phyloP scores from a whole-genome alignment of 2,888 invertebrate genomes.

The Cryptus viduatorius region DNA sequence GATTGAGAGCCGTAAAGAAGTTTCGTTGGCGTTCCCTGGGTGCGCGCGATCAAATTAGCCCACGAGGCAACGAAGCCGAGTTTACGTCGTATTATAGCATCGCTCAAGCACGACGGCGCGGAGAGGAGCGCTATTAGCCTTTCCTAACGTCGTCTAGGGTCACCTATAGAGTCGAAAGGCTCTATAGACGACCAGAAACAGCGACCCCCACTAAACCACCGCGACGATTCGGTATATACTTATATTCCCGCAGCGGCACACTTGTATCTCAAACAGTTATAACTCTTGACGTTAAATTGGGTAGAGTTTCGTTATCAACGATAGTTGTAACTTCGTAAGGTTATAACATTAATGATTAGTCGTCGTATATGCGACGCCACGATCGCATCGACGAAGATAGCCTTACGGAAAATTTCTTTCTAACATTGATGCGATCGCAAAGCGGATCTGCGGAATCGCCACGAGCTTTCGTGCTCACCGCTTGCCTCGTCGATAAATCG shows the following conservation, averaged over 20 bases:
- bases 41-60: constrained; percentile 38
- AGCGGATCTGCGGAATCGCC: constrained; percentile 57
- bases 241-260: too few relatives aligned
- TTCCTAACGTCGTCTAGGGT: neutral
- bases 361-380: neutral
- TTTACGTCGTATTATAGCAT: constrained; percentile 2
- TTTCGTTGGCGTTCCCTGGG: constrained; percentile 16
- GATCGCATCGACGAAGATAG: neutral
- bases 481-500: constrained; percentile 61
- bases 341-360: too few relatives aligned
- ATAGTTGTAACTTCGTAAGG: too few relatives aligned
- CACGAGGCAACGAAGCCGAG: constrained; percentile 12
- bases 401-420: constrained; percentile 28
- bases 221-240: too few relatives aligned
- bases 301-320: too few relatives aligned
- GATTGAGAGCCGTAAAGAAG: constrained; percentile 1
- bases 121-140: neutral
- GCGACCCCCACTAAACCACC: too few relatives aligned
- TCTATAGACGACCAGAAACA: too few relatives aligned
- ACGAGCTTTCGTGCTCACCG: constrained; percentile 33
- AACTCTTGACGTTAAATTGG: too few relatives aligned
- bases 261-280: too few relatives aligned
- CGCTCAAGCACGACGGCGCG: neutral
- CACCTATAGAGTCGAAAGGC: neutral
- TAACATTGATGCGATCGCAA: constrained; percentile 25